Conservation (phyloP, 2,113 vertebrate genomes). For the Procavia capensis region DNA sequence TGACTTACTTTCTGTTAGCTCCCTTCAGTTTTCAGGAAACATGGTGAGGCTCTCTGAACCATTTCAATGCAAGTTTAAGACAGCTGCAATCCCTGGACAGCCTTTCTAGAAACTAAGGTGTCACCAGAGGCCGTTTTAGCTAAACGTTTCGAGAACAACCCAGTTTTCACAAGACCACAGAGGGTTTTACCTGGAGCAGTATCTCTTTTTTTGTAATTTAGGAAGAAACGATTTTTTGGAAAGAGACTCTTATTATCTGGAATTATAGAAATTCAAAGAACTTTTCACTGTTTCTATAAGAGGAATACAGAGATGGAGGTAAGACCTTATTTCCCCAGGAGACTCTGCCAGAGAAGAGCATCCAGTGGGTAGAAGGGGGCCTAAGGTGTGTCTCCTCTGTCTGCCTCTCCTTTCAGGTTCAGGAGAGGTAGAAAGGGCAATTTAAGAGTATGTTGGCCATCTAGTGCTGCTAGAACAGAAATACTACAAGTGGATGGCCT, state of each 20-base stretch:
- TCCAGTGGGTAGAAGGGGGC: background rate
- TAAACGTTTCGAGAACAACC: background rate
- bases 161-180: background rate
- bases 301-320: background rate
- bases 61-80: background rate
- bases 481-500: no score
- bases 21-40: conserved; percentile 55
- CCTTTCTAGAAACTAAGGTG: conserved; percentile 38
- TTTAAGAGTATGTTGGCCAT: background rate
- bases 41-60: background rate
- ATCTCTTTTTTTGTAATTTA: background rate
- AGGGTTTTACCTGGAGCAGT: background rate
- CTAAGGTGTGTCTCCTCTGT: no score
- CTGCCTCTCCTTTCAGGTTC: background rate
- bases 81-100: background rate
- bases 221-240: background rate
- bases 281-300: background rate
- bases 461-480: no score
- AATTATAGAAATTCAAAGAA: background rate
- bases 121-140: conserved; percentile 42
- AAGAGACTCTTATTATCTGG: background rate
- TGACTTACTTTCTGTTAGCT: background rate
- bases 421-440: background rate
- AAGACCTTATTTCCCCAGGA: background rate
- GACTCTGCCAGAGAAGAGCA: background rate